Evolutionary conservation across 2,888 invertebrate genomes (phyloP).

Genomic region (Cheilosia impressa): DNA sequence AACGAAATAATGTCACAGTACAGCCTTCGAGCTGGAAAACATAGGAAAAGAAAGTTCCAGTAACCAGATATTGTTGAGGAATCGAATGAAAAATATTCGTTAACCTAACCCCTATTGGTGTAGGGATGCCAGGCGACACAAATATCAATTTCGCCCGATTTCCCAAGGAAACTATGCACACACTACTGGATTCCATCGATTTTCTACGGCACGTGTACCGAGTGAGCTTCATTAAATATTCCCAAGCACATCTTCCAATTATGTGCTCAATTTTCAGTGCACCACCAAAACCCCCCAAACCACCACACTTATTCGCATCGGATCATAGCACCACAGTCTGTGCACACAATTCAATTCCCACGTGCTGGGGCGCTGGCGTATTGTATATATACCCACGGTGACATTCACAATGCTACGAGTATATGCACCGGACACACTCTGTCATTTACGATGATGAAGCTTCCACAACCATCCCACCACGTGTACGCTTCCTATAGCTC

Average conservation of each 20-base stretch:
- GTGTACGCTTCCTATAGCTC: conserved; percentile 6
- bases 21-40: neutral
- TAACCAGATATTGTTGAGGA: too few relatives aligned
- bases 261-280: conserved; percentile 3
- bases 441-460: conserved; percentile 48
- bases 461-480: conserved; percentile 48
- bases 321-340: neutral
- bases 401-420: conserved; percentile 41
- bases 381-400: conserved; percentile 36
- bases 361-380: conserved; percentile 40
- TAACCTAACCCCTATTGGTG: neutral
- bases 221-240: conserved; percentile 19
- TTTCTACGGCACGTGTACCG: conserved; percentile 29
- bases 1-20: too few relatives aligned
- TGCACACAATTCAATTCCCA: conserved; percentile 57
- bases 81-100: too few relatives aligned
- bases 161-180: conserved; percentile 11
- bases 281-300: conserved; percentile 8
- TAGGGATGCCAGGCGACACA: neutral
- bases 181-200: conserved; percentile 34
- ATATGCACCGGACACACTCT: conserved; percentile 43
- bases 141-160: neutral
- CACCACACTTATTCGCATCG: neutral
- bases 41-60: neutral
- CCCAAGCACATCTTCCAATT: conserved; percentile 29